Conservation (phyloP, 2,113 vertebrate genomes). For the Perca fluviatilis region DNA sequence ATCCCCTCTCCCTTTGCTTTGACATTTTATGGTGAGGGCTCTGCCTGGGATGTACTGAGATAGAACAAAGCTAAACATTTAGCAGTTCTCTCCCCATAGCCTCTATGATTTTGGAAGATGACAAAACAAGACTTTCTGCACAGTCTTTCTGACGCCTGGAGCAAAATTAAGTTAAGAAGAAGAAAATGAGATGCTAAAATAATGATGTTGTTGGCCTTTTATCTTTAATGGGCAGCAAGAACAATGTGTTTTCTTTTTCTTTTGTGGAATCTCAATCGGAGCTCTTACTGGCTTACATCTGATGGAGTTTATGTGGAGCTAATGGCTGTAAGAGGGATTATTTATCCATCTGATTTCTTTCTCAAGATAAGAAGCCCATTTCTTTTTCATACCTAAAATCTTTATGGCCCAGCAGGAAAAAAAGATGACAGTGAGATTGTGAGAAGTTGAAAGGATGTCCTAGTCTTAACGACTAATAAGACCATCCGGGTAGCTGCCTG, state of each 20-base stretch:
- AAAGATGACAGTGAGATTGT: slow-evolving; percentile 30
- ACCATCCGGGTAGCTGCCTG: slow-evolving; percentile 31
- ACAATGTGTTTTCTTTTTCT: slow-evolving; percentile 1
- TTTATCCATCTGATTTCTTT: slow-evolving; percentile 34
- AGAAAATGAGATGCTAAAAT: slow-evolving; percentile 14
- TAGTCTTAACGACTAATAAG: slow-evolving; percentile 50
- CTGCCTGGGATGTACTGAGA: slow-evolving; percentile 41
- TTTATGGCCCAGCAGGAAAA: slow-evolving; percentile 5
- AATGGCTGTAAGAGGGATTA: slow-evolving; percentile 23
- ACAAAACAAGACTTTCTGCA: neutral
- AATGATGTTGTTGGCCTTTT: slow-evolving; percentile 18
- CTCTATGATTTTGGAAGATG: slow-evolving; percentile 5
- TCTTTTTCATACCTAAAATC: slow-evolving; percentile 20
- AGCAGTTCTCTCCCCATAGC: slow-evolving; percentile 9
- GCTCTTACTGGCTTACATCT: slow-evolving; percentile 21
- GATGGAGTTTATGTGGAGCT: slow-evolving; percentile 40
- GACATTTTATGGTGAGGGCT: slow-evolving; percentile 45
- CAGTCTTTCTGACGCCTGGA: slow-evolving; percentile 4
- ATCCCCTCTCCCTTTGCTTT: slow-evolving; percentile 53
- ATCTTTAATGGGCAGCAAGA: slow-evolving; percentile 6
- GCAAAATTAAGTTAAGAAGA: neutral
- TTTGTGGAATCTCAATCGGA: slow-evolving; percentile 31
- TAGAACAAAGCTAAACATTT: slow-evolving; percentile 47
- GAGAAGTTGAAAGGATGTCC: slow-evolving; percentile 42
- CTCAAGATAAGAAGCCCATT: slow-evolving; percentile 30